A percentile compares a stretch with the other conserved stretches of the same genome.
phyloP scores from a whole-genome alignment of 2,888 invertebrate genomes.

The Sipha maydis region DNA sequence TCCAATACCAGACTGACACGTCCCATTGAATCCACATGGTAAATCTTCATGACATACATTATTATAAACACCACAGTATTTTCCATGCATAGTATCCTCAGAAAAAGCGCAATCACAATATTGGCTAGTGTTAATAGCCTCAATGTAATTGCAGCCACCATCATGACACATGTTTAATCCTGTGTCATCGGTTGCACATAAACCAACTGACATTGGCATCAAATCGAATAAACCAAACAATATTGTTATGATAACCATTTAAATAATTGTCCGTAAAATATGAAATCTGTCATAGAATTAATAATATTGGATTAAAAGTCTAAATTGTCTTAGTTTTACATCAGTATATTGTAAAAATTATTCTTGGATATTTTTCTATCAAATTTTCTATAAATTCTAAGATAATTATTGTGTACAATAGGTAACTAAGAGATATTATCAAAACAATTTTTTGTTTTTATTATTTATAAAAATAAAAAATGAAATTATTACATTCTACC shows the following conservation, averaged over 20 bases:
- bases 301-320: neutral
- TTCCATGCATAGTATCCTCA: neutral
- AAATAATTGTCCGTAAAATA: neutral
- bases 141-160: constrained; percentile 15
- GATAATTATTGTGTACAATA: neutral
- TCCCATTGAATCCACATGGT: neutral
- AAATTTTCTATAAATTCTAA: neutral
- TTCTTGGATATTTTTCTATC: too few species aligned
- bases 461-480: neutral
- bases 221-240: neutral
- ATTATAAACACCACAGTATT: constrained; percentile 10
- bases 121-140: neutral
- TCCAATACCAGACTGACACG: constrained; percentile 9
- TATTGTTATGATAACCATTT: neutral
- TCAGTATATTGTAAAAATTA: too few species aligned
- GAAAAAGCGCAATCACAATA: neutral
- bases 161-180: constrained; percentile 4
- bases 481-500: too few species aligned
- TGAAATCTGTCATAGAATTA: neutral
- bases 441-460: neutral
- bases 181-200: neutral
- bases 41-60: neutral
- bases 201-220: neutral
- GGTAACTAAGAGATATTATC: neutral
- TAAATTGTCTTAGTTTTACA: neutral